Evolutionary conservation across 2,797 vertebrate species (phyloP).

Genomic region (Sciurus vulgaris): DNA sequence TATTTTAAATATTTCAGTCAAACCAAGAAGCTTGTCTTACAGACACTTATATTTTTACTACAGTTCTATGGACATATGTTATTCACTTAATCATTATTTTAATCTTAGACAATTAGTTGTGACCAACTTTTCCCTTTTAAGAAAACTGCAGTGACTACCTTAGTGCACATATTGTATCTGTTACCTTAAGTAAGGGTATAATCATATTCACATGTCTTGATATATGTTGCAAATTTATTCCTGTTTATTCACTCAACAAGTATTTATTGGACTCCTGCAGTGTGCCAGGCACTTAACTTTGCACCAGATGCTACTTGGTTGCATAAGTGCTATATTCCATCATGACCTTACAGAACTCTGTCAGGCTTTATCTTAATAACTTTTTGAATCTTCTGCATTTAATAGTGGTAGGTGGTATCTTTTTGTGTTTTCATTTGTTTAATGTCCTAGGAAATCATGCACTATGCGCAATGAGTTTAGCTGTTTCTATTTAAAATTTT

Average conservation of each 20-base stretch:
- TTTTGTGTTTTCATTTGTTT: constrained; percentile 37
- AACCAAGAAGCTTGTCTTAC: constrained; percentile 6
- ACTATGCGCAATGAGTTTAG: constrained; percentile 1
- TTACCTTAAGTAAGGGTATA: neutral
- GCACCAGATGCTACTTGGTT: neutral
- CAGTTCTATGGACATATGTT: neutral
- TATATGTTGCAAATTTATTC: neutral
- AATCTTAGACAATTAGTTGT: neutral
- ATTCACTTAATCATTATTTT: neutral
- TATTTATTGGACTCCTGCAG: neutral
- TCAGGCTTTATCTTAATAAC: neutral
- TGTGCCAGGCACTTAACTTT: neutral
- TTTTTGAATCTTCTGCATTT: constrained; percentile 18
- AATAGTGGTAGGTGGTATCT: neutral
- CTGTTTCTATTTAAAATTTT: neutral
- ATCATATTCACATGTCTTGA: constrained; percentile 6
- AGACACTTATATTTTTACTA: constrained; percentile 14
- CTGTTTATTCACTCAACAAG: neutral
- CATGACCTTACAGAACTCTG: neutral
- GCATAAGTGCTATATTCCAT: neutral
- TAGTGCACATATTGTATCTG: neutral
- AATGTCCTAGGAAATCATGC: neutral
- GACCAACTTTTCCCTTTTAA: constrained; percentile 1
- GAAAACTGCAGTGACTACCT: neutral
- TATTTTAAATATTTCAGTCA: constrained; percentile 58